phyloP scores from a whole-genome alignment of 2,888 invertebrate species.

The Dolomedes plantarius region DNA sequence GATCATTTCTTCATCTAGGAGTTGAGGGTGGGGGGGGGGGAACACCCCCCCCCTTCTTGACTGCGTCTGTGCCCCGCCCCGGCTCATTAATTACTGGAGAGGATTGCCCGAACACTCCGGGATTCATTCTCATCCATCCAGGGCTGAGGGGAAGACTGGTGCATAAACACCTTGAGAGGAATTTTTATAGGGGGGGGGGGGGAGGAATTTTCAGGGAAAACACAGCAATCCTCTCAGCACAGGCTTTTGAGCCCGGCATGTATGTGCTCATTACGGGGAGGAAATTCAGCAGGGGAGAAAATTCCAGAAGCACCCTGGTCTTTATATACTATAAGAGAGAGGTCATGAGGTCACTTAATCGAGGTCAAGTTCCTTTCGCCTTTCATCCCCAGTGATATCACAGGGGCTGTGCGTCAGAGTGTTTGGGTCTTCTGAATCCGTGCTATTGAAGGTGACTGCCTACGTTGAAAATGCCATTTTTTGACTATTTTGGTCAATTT shows the following conservation, averaged over 20 bases:
- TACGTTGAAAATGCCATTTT: too few relatives aligned
- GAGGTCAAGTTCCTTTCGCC: too few relatives aligned
- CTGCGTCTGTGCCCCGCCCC: conserved; percentile 63
- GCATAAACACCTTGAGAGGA: conserved; percentile 1
- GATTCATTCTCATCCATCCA: conserved; percentile 23
- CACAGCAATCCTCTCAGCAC: neutral
- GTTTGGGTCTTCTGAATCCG: too few relatives aligned
- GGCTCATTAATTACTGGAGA: conserved; percentile 71
- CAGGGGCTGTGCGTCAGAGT: too few relatives aligned
- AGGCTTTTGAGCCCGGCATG: neutral
- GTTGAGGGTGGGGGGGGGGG: conserved; percentile 43
- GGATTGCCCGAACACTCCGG: conserved; percentile 38
- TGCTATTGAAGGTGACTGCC: too few relatives aligned
- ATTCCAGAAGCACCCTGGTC: too few relatives aligned
- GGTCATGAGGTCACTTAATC: too few relatives aligned
- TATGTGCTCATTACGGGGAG: neutral
- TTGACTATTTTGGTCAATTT: too few relatives aligned
- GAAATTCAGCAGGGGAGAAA: neutral
- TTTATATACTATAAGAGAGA: too few relatives aligned
- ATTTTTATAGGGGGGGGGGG: neutral
- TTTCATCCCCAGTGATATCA: too few relatives aligned
- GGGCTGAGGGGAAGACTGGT: conserved; percentile 40
- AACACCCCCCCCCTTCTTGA: conserved; percentile 39
- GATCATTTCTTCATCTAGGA: conserved; percentile 65
- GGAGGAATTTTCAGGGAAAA: neutral